These are phyloP conservation scores for Thalassoma bifasciatum DNA, from an alignment of 2,113 vertebrate genomes.

Conservation along the genomic window DNA sequence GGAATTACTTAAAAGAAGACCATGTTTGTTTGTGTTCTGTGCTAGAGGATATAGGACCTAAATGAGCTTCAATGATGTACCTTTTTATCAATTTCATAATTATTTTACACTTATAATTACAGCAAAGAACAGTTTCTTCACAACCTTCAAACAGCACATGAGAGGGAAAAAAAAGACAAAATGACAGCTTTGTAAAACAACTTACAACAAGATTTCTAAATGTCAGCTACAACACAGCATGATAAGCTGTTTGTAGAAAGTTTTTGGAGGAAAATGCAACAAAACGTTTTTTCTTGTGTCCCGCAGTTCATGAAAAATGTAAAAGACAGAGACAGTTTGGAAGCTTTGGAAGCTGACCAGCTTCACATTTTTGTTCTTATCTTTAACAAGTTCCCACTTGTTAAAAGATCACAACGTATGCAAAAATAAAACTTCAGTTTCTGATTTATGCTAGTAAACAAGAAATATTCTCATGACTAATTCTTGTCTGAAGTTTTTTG, in stretches of 20 bases:
- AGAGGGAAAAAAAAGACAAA: too few relatives aligned
- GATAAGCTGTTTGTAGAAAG: background rate
- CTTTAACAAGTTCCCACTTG: background rate
- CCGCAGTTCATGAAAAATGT: background rate
- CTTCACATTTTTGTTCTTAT: conserved; percentile 12
- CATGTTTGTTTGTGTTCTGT: background rate
- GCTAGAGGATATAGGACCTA: too few relatives aligned
- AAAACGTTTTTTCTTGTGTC: background rate
- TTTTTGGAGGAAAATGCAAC: background rate
- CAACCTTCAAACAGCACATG: too few relatives aligned
- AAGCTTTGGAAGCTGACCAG: background rate
- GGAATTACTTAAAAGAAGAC: background rate
- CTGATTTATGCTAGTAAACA: too few relatives aligned
- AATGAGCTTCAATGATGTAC: too few relatives aligned
- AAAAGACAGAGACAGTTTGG: background rate
- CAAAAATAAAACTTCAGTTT: background rate
- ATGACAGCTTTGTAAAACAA: background rate
- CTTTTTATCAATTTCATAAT: too few relatives aligned
- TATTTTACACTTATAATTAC: too few relatives aligned
- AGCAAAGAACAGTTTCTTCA: too few relatives aligned
- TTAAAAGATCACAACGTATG: background rate
- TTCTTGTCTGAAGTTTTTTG: too few relatives aligned
- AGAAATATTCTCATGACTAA: too few relatives aligned
- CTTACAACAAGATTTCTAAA: background rate
- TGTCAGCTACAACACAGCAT: background rate